phyloP scores from a whole-genome alignment of 2,113 vertebrate species.

The Gallinago undulata region DNA sequence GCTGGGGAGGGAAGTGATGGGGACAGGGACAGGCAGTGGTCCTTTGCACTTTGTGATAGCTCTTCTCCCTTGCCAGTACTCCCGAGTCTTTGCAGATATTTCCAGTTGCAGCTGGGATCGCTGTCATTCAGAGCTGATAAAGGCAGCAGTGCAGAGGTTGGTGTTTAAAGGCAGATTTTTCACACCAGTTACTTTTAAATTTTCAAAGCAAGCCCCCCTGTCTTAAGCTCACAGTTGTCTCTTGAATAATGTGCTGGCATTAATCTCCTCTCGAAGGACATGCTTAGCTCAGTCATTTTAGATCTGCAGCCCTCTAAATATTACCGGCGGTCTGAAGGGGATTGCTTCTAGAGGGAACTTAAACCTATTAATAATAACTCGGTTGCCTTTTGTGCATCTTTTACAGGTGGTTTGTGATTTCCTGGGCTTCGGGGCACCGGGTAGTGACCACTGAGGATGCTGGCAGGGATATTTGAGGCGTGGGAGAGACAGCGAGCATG shows the following conservation, averaged over 20 bases:
- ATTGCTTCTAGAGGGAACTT: slow-evolving; percentile 25
- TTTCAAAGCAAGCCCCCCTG: slow-evolving; percentile 9
- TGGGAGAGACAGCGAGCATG: neutral
- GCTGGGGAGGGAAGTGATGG: neutral
- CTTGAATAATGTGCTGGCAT: slow-evolving; percentile 12
- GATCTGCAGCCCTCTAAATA: slow-evolving; percentile 33
- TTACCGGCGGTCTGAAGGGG: neutral
- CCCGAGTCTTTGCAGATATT: neutral
- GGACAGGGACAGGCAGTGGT: neutral
- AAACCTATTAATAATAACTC: slow-evolving; percentile 11
- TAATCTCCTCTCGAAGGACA: neutral
- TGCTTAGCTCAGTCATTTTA: slow-evolving; percentile 50
- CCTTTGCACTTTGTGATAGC: neutral
- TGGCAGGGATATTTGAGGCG: accelerated
- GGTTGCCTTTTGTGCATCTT: neutral
- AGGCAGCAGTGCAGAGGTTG: neutral
- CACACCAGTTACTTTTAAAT: neutral
- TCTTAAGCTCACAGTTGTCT: neutral
- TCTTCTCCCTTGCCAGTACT: neutral
- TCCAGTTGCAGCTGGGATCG: neutral
- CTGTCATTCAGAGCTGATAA: neutral
- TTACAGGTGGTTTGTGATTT: neutral
- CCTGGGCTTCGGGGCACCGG: neutral
- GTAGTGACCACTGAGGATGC: neutral
- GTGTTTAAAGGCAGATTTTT: neutral